A percentile compares a stretch with the other conserved stretches of the same genome.
These are phyloP conservation scores for Dendrocincla tyrannina DNA, from an alignment of 2,797 vertebrate species.

Conservation along the genomic window DNA sequence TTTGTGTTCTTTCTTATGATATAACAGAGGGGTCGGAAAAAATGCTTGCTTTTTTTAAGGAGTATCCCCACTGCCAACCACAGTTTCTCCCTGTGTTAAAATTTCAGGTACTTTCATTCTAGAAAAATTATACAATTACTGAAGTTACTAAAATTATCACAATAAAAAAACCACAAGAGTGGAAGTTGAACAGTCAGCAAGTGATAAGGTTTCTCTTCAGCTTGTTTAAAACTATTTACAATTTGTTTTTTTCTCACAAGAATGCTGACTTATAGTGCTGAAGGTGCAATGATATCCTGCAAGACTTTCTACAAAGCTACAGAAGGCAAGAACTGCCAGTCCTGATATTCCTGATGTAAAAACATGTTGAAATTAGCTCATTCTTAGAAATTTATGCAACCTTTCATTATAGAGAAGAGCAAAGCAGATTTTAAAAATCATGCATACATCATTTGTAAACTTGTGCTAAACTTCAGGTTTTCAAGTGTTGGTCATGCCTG, in stretches of 20 bases:
- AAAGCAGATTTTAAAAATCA: background rate
- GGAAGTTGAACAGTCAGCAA: background rate
- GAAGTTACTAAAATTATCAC: background rate
- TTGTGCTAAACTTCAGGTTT: background rate
- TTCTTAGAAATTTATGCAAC: background rate
- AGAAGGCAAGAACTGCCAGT: background rate
- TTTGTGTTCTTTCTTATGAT: background rate
- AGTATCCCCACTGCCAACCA: background rate
- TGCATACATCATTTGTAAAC: background rate
- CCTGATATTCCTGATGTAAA: background rate
- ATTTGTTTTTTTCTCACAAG: background rate
- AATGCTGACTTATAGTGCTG: background rate
- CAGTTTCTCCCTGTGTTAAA: background rate
- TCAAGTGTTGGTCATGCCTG: background rate
- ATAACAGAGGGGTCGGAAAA: background rate
- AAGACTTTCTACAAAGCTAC: background rate
- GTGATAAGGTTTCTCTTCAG: background rate
- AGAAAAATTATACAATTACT: background rate
- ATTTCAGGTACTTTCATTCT: background rate
- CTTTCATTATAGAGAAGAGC: background rate
- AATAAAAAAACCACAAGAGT: background rate
- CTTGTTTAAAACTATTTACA: background rate
- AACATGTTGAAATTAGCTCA: background rate
- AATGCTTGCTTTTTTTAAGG: background rate
- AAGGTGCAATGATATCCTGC: background rate